Conservation (phyloP, 2,888 invertebrate genomes). For the Microctonus hyperodae region DNA sequence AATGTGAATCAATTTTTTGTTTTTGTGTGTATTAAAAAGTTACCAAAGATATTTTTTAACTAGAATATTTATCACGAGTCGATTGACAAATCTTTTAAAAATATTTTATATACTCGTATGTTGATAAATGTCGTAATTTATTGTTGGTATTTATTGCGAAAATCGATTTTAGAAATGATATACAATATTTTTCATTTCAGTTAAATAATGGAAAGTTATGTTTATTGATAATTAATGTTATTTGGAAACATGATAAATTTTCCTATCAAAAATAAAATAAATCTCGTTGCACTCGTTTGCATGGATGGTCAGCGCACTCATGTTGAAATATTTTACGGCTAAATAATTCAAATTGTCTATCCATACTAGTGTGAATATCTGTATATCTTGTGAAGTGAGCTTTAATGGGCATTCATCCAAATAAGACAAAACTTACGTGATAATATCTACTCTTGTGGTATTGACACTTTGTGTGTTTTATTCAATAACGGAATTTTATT, state of each 20-base stretch:
- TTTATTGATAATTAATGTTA: slow-evolving; percentile 11
- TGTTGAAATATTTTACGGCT: slow-evolving; percentile 22
- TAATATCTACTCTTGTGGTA: background rate
- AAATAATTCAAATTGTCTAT: slow-evolving; percentile 21
- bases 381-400: slow-evolving; percentile 11
- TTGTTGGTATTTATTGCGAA: no score
- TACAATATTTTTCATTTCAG: no score
- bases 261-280: slow-evolving; percentile 15
- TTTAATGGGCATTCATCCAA: slow-evolving; percentile 4
- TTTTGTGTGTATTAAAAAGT: no score
- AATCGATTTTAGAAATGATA: no score
- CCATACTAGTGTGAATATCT: background rate
- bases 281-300: slow-evolving; percentile 4
- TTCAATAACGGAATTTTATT: background rate
- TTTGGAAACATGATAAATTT: slow-evolving; percentile 3
- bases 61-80: no score
- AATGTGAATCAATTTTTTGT: no score
- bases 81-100: no score
- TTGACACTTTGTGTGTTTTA: background rate
- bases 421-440: background rate
- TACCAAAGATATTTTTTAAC: no score
- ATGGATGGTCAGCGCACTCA: slow-evolving; percentile 13
- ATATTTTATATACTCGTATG: no score
- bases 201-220: no score
- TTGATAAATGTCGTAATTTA: no score